Base-by-base conservation (phyloP, 2,888 invertebrate genomes). In the Merodon equestris region DNA sequence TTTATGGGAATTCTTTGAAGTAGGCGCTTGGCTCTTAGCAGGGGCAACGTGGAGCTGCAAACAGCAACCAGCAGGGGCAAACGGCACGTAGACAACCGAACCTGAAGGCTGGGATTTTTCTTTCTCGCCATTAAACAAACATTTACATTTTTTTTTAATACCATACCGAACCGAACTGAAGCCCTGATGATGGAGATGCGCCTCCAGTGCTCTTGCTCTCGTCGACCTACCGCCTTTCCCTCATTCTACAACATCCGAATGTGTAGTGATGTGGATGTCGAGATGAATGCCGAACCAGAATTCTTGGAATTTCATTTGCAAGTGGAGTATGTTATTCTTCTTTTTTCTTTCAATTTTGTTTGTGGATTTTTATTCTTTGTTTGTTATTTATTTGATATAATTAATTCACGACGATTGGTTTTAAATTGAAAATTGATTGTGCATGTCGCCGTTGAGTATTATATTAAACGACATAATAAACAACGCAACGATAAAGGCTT, bases 361-460 rank as follows among this genome's bases (percentile, higher is more conserved):
- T 27, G 27, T 27, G 27, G 27, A 27, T 4, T 27, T 27, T 27
- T 27, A 27, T 27, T 27, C 7, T 9, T 1, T 13, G 19, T 48
- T 17, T 19, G 48, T 18, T 27, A 27, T 12, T 27, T 27, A 27
- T 27, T 27, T 7, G 27, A 27, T n/a, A 18, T 19, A 19, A 50
- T 50, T 50, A 50, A 50, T 50, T 50, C 19, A 15, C 50, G 27
- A 27, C 50, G 50, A 50, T 50, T 50, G 50, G 50, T 27, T 50
- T 50, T 53, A 34, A 34, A 53, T 34, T 53, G 13, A 53, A 53
- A 53, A 34, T 34, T 15, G 15, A 27, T 7, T 27, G 27, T 27
- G 27, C 27, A 27, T 27, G 27, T 27, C 7, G 3, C 27, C 27
- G 27, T 27, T 27, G 27, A 27, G 27, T 4, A 44, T 44, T 44